A percentile compares a stretch with the other conserved stretches of the same genome.
These are phyloP conservation scores for Gymnocephalus cernua DNA, from an alignment of 2,113 vertebrate species.

Conservation along the genomic window DNA sequence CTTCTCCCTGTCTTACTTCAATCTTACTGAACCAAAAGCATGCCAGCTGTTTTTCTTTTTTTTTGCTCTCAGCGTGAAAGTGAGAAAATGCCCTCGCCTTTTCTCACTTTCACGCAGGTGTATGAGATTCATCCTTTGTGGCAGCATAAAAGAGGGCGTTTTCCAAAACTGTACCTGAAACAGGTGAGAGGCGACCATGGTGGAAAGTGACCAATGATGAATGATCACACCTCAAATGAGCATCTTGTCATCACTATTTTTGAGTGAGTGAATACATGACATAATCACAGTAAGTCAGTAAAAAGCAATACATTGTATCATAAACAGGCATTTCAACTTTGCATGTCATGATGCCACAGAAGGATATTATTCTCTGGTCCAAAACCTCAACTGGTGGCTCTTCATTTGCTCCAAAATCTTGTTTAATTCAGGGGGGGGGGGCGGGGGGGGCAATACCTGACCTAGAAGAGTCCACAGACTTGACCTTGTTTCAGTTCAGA, in stretches of 20 bases:
- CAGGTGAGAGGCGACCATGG: background rate
- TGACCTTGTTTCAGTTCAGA: constrained; percentile 19
- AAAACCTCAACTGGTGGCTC: background rate
- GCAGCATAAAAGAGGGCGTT: constrained; percentile 22
- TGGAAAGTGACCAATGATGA: background rate
- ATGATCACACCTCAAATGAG: background rate
- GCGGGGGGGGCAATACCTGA: constrained; percentile 33
- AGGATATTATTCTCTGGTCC: background rate
- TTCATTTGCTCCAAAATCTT: background rate
- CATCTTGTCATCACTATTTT: background rate
- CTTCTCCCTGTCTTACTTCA: background rate
- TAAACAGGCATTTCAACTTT: background rate
- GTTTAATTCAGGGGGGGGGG: background rate
- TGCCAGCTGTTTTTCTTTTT: background rate
- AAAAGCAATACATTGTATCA: background rate
- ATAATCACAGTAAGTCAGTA: background rate
- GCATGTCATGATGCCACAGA: background rate
- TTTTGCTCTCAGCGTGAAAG: background rate
- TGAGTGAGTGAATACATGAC: background rate
- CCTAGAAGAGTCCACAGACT: constrained; percentile 5
- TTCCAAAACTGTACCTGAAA: constrained; percentile 9
- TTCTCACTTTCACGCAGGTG: no score
- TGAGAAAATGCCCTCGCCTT: constrained; percentile 7
- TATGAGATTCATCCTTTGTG: background rate
- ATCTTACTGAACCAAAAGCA: background rate